phyloP scores from a whole-genome alignment of 1,140 invertebrate genomes.

The Eufriesea mexicana region DNA sequence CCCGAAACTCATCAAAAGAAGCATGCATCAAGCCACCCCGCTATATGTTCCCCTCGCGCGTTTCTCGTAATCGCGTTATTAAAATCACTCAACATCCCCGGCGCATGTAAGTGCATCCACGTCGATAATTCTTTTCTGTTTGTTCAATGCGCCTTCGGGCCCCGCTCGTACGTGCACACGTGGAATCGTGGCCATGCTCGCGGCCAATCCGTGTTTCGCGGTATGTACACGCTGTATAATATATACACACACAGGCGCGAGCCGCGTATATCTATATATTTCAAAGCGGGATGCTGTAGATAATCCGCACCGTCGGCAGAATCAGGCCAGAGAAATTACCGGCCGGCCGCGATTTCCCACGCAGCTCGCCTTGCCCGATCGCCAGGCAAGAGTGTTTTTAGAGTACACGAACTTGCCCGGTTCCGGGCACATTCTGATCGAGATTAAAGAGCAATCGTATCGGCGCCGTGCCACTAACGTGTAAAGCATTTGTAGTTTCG shows the following conservation, averaged over 20 bases:
- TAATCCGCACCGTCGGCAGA: slow-evolving; percentile 64
- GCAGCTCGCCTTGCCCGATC: slow-evolving; percentile 56
- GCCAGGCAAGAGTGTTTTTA: slow-evolving; percentile 58
- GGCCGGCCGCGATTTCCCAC: slow-evolving; percentile 66
- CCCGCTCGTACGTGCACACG: slow-evolving; percentile 18
- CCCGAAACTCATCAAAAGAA: not conserved
- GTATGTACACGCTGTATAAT: slow-evolving; percentile 28
- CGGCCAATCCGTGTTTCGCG: slow-evolving; percentile 23
- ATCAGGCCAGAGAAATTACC: slow-evolving; percentile 71
- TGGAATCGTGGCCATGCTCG: slow-evolving; percentile 35
- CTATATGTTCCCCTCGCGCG: not conserved
- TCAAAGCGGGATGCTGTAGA: slow-evolving; percentile 63
- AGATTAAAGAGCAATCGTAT: slow-evolving; percentile 62
- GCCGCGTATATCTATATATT: slow-evolving; percentile 37
- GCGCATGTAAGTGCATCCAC: not conserved
- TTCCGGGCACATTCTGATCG: slow-evolving; percentile 50
- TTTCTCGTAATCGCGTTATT: slow-evolving; percentile 9
- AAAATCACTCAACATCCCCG: not conserved
- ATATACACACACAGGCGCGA: not conserved
- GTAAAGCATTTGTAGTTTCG: slow-evolving; percentile 53
- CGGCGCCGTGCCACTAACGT: slow-evolving; percentile 36
- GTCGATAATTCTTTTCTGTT: slow-evolving; percentile 31
- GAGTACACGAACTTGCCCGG: slow-evolving; percentile 34
- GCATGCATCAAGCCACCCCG: not conserved
- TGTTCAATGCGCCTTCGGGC: slow-evolving; percentile 12